These are phyloP conservation scores for Centroberyx gerrardi DNA, from an alignment of 2,797 vertebrate species.

Conservation along the genomic window DNA sequence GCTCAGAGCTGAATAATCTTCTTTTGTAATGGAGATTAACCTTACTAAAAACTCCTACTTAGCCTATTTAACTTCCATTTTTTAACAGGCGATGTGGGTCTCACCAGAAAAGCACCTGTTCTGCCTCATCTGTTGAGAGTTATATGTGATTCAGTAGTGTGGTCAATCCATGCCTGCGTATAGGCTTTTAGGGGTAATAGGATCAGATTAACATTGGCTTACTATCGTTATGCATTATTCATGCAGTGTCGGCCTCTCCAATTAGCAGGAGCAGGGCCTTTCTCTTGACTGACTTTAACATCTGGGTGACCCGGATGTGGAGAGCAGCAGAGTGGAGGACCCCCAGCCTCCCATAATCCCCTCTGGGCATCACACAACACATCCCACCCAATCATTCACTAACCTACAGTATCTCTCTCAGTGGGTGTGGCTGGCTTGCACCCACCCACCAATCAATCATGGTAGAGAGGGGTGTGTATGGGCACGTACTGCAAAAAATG, in stretches of 20 bases:
- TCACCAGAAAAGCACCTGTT: slow-evolving; percentile 62
- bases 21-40: slow-evolving; percentile 81
- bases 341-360: slow-evolving; percentile 45
- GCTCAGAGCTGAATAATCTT: slow-evolving; percentile 56
- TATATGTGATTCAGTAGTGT: slow-evolving; percentile 70
- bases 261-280: slow-evolving; percentile 73
- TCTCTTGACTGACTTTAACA: slow-evolving; percentile 73
- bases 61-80: slow-evolving; percentile 72
- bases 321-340: neutral
- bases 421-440: neutral
- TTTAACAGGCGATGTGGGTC: slow-evolving; percentile 56
- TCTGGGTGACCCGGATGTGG: slow-evolving; percentile 71
- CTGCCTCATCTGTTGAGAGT: slow-evolving; percentile 57
- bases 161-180: slow-evolving; percentile 73
- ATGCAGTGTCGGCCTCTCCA: slow-evolving; percentile 69
- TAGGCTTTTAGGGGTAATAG: slow-evolving; percentile 81
- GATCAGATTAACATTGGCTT: slow-evolving; percentile 86
- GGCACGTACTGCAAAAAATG: neutral
- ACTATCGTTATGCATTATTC: slow-evolving; percentile 81
- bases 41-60: slow-evolving; percentile 63
- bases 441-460: neutral
- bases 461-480: neutral
- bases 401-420: neutral
- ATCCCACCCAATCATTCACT: slow-evolving; percentile 24
- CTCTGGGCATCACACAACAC: slow-evolving; percentile 33